A percentile compares a stretch with the other conserved stretches of the same genome.
phyloP scores from a whole-genome alignment of 2,113 vertebrate species.

The Dasypus novemcinctus region DNA sequence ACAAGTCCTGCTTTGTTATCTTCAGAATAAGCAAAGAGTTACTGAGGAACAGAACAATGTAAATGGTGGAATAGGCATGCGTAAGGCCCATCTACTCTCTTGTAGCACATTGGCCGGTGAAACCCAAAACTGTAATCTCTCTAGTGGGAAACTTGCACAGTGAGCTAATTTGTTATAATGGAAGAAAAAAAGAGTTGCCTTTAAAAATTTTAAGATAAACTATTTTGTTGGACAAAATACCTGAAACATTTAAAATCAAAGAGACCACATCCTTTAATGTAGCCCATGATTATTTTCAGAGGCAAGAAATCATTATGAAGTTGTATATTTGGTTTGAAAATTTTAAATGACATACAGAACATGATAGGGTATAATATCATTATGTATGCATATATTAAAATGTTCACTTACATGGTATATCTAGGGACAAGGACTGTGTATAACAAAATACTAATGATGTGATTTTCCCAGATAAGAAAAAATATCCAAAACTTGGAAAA shows the following conservation, averaged over 20 bases:
- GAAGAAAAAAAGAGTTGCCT: neutral
- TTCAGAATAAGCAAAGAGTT: neutral
- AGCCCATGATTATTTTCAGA: neutral
- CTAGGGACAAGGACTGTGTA: neutral
- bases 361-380: neutral
- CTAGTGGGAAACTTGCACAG: neutral
- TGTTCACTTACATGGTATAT: neutral
- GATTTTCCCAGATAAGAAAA: neutral
- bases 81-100: neutral
- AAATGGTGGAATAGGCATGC: neutral
- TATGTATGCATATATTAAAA: constrained; percentile 5
- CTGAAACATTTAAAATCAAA: neutral
- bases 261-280: neutral
- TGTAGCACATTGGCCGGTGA: neutral
- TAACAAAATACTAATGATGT: neutral
- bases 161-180: neutral
- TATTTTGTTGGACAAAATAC: neutral
- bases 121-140: neutral
- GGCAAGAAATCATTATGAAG: neutral
- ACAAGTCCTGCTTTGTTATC: neutral
- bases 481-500: neutral
- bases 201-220: neutral
- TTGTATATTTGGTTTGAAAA: neutral
- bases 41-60: neutral
- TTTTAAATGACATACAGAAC: neutral